Evolutionary conservation across 2,888 invertebrate genomes (phyloP), one percentile per base, ranked within the genome.

Genomic region (Zootermopsis nevadensis): DNA sequence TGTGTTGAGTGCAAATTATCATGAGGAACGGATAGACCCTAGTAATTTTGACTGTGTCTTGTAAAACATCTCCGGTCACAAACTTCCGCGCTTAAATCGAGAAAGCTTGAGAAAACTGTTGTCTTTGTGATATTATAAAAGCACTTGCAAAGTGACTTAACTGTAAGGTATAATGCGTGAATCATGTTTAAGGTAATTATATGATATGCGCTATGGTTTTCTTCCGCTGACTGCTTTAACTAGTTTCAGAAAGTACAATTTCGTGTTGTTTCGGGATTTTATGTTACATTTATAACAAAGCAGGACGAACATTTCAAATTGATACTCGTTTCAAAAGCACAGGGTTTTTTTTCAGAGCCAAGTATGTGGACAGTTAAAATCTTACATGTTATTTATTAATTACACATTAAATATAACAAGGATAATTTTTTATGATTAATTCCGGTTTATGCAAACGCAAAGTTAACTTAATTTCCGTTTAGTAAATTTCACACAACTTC

Each of bases 151-250:
- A 74, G 22, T 42, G 38, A 74, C 24, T 42, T 42, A 74, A 74
- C 24, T 42, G 74, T 8, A 38, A 27, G 38, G 33, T 22, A 82
- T 82, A 82, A 82, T 82, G 82, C 77, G 79, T 74, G 79, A 82
- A 82, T 77, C 77, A 31, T 82, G 82, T 82, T 42, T 27, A 30
- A 33, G 38, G 42, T 74, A 74, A 74, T 74, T 74, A 74, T 74
- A 30, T 38, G 74, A 74, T 74, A 74, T 74, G 74, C 74, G 38
- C 74, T 74, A 74, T 74, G 38, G 60, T 60, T 27, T 27, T 48
- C 7, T 27, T 69, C 69, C 33, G 69, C 69, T 69, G 69, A 69
- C 33, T 69, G 33, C 33, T 69, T 6, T 69, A 69, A 69, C 69
- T 60, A 33, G 31, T 69, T 69, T 33, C 31, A 69, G 69, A 69